Conservation (phyloP, 2,888 invertebrate genomes). For the Ommatoiulus sabulosus region DNA sequence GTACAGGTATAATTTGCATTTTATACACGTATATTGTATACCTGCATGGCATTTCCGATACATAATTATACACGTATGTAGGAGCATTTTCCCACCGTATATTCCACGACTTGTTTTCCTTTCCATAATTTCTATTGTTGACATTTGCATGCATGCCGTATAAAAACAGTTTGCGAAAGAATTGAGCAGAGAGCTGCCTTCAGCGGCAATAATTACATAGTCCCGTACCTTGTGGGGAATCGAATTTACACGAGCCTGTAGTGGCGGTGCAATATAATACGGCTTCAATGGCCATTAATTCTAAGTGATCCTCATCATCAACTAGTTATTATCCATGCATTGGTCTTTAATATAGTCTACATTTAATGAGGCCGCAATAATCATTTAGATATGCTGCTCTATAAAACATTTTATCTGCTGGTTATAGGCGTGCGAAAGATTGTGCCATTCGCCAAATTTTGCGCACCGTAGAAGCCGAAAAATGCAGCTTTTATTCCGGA, state of each 20-base stretch:
- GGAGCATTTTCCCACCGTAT: neutral
- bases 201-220: conserved; percentile 9
- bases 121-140: conserved; percentile 7
- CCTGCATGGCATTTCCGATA: neutral
- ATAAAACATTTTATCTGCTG: conserved; percentile 40
- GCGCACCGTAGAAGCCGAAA: neutral
- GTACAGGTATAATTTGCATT: neutral
- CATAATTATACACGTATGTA: neutral
- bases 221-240: neutral
- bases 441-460: conserved; percentile 31
- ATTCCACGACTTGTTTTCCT: neutral
- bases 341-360: conserved; percentile 39
- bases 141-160: conserved; percentile 19
- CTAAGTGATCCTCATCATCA: conserved; percentile 37
- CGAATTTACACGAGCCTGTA: conserved; percentile 45
- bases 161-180: neutral
- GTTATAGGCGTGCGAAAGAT: conserved; percentile 6
- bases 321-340: conserved; percentile 36
- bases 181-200: neutral
- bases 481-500: neutral
- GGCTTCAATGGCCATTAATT: conserved; percentile 50
- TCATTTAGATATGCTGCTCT: conserved; percentile 32
- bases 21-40: neutral
- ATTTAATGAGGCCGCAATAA: conserved; percentile 36
- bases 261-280: conserved; percentile 47